These are phyloP conservation scores for Eubucco bourcierii DNA, from an alignment of 2,113 vertebrate genomes.

Conservation along the genomic window DNA sequence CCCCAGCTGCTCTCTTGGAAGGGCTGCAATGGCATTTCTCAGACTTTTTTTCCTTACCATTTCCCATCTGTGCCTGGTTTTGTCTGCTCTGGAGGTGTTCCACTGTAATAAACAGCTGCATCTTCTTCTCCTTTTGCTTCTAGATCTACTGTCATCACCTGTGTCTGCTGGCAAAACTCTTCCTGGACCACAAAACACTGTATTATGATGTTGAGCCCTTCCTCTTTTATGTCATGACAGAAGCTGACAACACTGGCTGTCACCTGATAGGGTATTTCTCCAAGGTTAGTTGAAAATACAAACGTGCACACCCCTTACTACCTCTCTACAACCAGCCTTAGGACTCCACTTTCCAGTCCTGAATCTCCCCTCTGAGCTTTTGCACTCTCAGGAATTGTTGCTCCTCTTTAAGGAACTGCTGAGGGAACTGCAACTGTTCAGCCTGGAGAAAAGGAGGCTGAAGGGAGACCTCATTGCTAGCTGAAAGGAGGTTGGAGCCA, in stretches of 20 bases:
- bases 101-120: background rate
- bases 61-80: background rate
- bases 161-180: constrained; percentile 97
- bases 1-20: background rate
- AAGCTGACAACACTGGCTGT: constrained; percentile 97
- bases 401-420: background rate
- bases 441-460: too few relatives aligned
- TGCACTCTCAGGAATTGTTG: background rate
- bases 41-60: background rate
- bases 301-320: fast-evolving
- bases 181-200: constrained; percentile 97
- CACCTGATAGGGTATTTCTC: constrained; percentile 99
- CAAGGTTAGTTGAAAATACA: constrained; percentile 80
- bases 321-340: fast-evolving
- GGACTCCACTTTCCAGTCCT: fast-evolving
- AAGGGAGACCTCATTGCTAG: too few relatives aligned
- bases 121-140: background rate
- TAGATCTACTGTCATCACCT: constrained; percentile 99
- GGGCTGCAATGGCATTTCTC: background rate
- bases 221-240: constrained; percentile 99
- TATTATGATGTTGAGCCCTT: constrained; percentile 99
- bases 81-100: background rate
- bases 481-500: too few relatives aligned
- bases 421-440: too few relatives aligned
- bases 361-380: background rate